Evolutionary conservation across 2,888 invertebrate genomes (phyloP).

Genomic region (Catotricha subobsoleta): DNA sequence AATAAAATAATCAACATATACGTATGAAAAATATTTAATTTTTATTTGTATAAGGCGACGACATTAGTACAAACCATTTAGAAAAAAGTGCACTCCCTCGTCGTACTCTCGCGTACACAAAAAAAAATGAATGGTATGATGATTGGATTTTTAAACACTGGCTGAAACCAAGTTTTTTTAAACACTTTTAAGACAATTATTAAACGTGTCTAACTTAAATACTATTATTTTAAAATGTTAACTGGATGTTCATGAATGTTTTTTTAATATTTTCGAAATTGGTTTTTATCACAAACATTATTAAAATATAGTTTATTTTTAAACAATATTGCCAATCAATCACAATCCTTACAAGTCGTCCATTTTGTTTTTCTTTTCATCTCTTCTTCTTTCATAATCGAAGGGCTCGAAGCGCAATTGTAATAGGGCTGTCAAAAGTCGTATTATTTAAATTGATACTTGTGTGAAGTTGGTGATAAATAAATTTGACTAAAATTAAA

Average conservation of each 20-base stretch:
- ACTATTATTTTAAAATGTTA: too few relatives aligned
- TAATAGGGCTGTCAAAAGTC: not conserved
- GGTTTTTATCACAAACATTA: not conserved
- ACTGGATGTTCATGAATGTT: too few relatives aligned
- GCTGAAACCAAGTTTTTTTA: too few relatives aligned
- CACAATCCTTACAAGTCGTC: constrained; percentile 1
- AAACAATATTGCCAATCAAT: not conserved
- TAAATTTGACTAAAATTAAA: too few relatives aligned
- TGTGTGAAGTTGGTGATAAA: too few relatives aligned
- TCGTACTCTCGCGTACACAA: constrained; percentile 5
- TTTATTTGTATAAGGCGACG: too few relatives aligned
- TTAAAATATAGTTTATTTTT: not conserved
- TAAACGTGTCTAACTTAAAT: too few relatives aligned
- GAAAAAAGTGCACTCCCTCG: constrained; percentile 8
- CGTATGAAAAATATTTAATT: too few relatives aligned
- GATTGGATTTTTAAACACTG: not conserved
- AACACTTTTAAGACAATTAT: too few relatives aligned
- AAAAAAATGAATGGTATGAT: too few relatives aligned
- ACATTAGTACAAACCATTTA: constrained; percentile 7
- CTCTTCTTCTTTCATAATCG: not conserved
- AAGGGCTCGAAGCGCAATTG: not conserved
- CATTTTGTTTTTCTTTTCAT: not conserved
- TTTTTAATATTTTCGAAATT: too few relatives aligned
- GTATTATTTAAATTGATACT: not conserved
- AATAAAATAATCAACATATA: too few relatives aligned